These are phyloP conservation scores for Ciconia maguari DNA, from an alignment of 2,113 vertebrate genomes.

Conservation along the genomic window DNA sequence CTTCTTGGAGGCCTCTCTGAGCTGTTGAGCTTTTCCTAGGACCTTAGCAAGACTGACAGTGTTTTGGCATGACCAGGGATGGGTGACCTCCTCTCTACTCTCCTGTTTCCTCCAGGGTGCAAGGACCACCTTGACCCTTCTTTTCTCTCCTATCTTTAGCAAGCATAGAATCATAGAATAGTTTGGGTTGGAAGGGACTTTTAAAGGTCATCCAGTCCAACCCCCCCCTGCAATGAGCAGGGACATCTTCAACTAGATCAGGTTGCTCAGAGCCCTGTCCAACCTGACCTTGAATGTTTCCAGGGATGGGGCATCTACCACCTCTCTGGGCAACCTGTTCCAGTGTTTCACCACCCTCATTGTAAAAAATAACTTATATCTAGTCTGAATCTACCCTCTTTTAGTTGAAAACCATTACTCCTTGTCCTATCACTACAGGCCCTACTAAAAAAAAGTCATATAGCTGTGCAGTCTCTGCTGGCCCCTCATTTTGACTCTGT, in stretches of 20 bases:
- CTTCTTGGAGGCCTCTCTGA: neutral
- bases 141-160: neutral
- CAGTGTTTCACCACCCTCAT: neutral
- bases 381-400: neutral
- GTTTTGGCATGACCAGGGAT: neutral
- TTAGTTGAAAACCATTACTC: neutral
- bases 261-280: fast-evolving
- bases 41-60: neutral
- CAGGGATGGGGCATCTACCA: neutral
- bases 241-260: neutral
- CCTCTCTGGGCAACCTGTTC: neutral
- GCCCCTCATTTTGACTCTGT: neutral
- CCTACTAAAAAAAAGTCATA: neutral
- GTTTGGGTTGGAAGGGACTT: neutral
- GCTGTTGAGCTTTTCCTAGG: neutral
- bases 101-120: neutral
- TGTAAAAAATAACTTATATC: neutral
- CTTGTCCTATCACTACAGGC: neutral
- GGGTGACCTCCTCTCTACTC: neutral
- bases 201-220: neutral
- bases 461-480: neutral
- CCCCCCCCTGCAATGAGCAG: neutral
- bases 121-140: neutral
- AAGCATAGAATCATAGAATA: neutral
- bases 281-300: neutral